Evolutionary conservation across 2,797 vertebrate genomes (phyloP), one percentile per base, ranked within the genome.

Genomic region (Tympanoctomys barrerae): DNA sequence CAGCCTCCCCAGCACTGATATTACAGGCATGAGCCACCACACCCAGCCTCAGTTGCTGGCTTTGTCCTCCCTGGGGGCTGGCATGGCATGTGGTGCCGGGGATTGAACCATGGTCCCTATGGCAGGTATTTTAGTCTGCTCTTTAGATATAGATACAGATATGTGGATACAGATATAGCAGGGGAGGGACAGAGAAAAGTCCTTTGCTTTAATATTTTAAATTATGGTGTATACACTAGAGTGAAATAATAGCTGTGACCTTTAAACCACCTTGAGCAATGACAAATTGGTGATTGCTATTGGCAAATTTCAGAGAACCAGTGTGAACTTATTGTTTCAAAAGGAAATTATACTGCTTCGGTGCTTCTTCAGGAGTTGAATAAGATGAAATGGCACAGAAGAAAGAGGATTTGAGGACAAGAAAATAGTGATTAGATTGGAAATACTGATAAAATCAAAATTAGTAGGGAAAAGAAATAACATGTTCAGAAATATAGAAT

Each of bases 211-310:
- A 26, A 2, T 46, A 21, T 19, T 81, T 64, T 42, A 42, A 18
- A 73, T 13, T 49, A 36, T 4, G 14, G 0, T 36, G 12, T 21
- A 1, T 2, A 49, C 21, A 36, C 0, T 54, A 7, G 1, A 54
- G 12, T 59, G 21, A 75, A 59, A 33, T 18, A 16, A 73, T 59
- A 49, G 28, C 42, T 22, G 26, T 11, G 33, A 70, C 11, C 26
- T 89, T 66, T 81, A 36, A 31, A 31, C 0, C 6, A 5, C 4
- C 9, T 49, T 71, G 21, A 94, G 91, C 3, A 81, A 75, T 84
- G 36, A 31, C 2, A 54, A 73, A 9, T 1, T 81, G 54, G 79
- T 57, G 7, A 73, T 16, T 31, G 7, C 33, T 26, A 46, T 7
- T 3, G 42, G 14, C 64, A 90, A 49, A 21, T 36, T 78, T 31